Conservation (phyloP, 2,113 vertebrate genomes). For the Triplophysa tibetana region DNA sequence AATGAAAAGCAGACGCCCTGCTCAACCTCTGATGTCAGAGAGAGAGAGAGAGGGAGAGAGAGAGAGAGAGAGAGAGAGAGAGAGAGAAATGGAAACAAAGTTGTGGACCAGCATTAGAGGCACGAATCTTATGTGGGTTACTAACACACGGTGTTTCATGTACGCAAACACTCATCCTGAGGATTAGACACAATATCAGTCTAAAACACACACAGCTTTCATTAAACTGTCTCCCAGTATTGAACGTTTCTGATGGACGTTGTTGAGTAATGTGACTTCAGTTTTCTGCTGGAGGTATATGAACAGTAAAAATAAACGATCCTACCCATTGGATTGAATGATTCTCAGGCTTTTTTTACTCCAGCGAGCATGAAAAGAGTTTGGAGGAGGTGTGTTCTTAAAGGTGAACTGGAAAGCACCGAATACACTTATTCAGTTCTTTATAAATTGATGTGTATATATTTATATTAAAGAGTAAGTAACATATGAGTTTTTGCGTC, state of each 20-base stretch:
- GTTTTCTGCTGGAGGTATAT: too few relatives aligned
- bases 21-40: conserved; percentile 31
- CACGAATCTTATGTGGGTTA: too few relatives aligned
- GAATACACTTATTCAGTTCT: too few relatives aligned
- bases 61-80: conserved; percentile 8
- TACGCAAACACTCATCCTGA: not conserved
- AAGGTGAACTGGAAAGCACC: conserved; percentile 48
- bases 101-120: conserved; percentile 28
- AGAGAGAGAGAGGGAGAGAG: conserved; percentile 12
- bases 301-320: conserved; percentile 11
- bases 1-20: conserved; percentile 70
- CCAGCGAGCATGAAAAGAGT: conserved; percentile 54
- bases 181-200: not conserved
- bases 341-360: conserved; percentile 28
- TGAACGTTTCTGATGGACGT: not conserved
- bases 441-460: too few relatives aligned
- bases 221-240: not conserved
- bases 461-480: too few relatives aligned
- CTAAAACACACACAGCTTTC: not conserved
- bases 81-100: not conserved
- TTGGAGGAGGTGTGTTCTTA: conserved; percentile 56
- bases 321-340: conserved; percentile 26
- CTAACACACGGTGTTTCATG: too few relatives aligned
- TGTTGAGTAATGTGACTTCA: not conserved
- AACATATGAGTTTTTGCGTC: too few relatives aligned